A percentile compares a stretch with the other conserved stretches of the same genome.
phyloP scores from a whole-genome alignment of 1,140 invertebrate genomes.

The Dermatophagoides farinae region DNA sequence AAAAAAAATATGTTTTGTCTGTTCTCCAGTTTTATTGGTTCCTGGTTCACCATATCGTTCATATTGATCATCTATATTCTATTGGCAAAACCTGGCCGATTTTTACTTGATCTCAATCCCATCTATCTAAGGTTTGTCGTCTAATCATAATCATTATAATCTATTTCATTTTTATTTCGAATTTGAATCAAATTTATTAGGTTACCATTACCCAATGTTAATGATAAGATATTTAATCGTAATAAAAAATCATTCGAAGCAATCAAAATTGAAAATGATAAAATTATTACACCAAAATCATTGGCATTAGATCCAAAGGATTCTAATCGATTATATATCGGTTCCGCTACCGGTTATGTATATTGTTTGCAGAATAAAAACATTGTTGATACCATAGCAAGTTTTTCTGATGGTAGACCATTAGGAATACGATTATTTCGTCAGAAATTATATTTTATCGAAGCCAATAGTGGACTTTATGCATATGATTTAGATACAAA shows the following conservation, averaged over 20 bases:
- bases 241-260: neutral
- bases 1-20: neutral
- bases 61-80: neutral
- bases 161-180: neutral
- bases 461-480: conserved; percentile 48
- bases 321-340: neutral
- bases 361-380: neutral
- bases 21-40: neutral
- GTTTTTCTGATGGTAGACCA: conserved; percentile 43
- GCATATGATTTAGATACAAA: neutral
- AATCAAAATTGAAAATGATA: neutral
- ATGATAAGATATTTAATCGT: neutral
- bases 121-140: neutral
- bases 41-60: neutral
- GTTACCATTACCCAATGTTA: conserved; percentile 5
- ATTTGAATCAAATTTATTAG: neutral
- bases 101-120: conserved; percentile 2
- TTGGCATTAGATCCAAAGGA: neutral
- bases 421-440: conserved; percentile 49
- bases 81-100: neutral
- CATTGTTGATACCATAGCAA: neutral
- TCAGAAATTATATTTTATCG: conserved; percentile 40
- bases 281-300: neutral
- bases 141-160: too few species aligned
- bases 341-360: neutral